phyloP scores from a whole-genome alignment of 2,113 vertebrate genomes.

The Colistium nudipinnis region DNA sequence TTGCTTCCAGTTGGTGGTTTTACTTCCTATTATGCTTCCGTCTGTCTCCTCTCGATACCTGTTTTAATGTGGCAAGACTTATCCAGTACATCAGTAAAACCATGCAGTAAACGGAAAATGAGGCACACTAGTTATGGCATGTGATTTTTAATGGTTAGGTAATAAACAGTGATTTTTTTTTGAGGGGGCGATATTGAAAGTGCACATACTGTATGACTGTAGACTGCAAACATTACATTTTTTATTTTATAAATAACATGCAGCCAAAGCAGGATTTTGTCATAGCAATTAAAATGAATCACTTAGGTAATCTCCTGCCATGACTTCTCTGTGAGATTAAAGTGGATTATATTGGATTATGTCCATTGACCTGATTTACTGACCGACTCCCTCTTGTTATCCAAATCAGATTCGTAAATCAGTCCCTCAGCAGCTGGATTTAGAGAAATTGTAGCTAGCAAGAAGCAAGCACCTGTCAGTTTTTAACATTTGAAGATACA shows the following conservation, averaged over 20 bases:
- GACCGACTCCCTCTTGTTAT: slow-evolving; percentile 62
- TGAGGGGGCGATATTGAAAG: background rate
- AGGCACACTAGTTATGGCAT: background rate
- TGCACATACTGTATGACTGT: background rate
- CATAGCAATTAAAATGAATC: slow-evolving; percentile 73
- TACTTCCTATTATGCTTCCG: background rate
- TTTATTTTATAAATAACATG: slow-evolving; percentile 35
- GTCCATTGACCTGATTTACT: slow-evolving; percentile 77
- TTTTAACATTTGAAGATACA: slow-evolving; percentile 1
- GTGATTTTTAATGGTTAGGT: background rate
- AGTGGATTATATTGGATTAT: slow-evolving; percentile 78
- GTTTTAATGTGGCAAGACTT: background rate
- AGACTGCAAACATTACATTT: slow-evolving; percentile 2
- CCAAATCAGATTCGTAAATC: slow-evolving; percentile 58
- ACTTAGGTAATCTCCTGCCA: slow-evolving; percentile 62
- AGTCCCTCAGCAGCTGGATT: slow-evolving; percentile 54
- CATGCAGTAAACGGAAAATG: background rate
- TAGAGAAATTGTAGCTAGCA: slow-evolving; percentile 39
- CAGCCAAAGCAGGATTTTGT: slow-evolving; percentile 65
- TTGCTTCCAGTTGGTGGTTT: slow-evolving; percentile 27
- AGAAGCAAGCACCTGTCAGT: slow-evolving; percentile 15
- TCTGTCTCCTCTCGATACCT: background rate
- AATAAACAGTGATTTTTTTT: background rate
- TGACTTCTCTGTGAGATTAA: slow-evolving; percentile 68
- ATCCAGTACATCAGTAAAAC: background rate